Percentiles rank a stretch among this genome's conserved stretches.
Conservation (phyloP, 2,888 invertebrate genomes). For the Plagodis dolabraria region DNA sequence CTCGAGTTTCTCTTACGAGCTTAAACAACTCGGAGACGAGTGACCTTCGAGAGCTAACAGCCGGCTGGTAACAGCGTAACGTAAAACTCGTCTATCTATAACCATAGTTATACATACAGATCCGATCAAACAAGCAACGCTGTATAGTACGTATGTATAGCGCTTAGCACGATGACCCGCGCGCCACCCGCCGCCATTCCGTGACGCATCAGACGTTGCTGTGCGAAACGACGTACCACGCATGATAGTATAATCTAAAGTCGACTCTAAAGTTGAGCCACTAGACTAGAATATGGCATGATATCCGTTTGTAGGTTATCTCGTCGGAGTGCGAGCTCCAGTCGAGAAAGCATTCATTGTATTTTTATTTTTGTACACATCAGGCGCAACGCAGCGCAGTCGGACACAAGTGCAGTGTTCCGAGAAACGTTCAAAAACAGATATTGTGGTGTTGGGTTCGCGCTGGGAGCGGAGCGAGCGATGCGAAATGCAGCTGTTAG, state of each 20-base stretch:
- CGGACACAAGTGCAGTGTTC: conserved; percentile 73
- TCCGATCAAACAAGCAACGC: conserved; percentile 60
- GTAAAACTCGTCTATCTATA: conserved; percentile 59
- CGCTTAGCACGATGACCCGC: conserved; percentile 78
- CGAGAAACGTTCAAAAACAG: conserved; percentile 69
- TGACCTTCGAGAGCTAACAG: conserved; percentile 73
- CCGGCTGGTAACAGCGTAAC: conserved; percentile 77
- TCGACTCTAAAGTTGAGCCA: conserved; percentile 38
- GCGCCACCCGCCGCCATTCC: conserved; percentile 63
- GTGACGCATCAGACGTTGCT: conserved; percentile 65
- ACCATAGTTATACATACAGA: conserved; percentile 50
- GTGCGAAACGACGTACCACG: conserved; percentile 53
- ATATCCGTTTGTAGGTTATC: conserved; percentile 44
- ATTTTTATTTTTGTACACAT: conserved; percentile 73
- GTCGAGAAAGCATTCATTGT: conserved; percentile 75
- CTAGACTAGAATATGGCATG: conserved; percentile 42
- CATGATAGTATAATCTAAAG: conserved; percentile 34
- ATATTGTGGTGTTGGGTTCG: conserved; percentile 43
- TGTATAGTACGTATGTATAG: conserved; percentile 46
- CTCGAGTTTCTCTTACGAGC: conserved; percentile 34
- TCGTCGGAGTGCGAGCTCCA: conserved; percentile 38
- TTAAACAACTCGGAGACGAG: conserved; percentile 49
- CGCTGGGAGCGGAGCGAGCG: conserved; percentile 40
- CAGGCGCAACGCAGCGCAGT: conserved; percentile 46
- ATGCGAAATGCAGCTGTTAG: conserved; percentile 57